These are phyloP conservation scores for Notodonta dromedarius DNA, from an alignment of 2,888 invertebrate genomes.

Conservation along the genomic window DNA sequence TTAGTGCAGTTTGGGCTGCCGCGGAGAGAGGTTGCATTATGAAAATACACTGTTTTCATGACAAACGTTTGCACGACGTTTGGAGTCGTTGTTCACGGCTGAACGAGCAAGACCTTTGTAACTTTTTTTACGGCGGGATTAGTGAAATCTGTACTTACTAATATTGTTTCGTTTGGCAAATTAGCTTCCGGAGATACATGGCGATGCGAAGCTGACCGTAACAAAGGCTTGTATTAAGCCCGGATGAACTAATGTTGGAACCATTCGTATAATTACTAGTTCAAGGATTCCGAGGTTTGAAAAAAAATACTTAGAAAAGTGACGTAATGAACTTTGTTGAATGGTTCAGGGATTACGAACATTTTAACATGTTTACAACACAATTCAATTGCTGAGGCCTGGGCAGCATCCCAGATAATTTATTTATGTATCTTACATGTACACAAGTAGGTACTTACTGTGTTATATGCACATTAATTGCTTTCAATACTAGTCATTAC, in stretches of 20 bases:
- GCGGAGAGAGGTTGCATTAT: conserved; percentile 40
- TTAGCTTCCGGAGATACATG: conserved; percentile 30
- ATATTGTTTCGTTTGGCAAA: conserved; percentile 31
- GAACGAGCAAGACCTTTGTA: conserved; percentile 39
- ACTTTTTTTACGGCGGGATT: conserved; percentile 34
- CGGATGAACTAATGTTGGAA: conserved; percentile 32
- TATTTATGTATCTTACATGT: neutral
- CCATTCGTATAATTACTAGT: conserved; percentile 31
- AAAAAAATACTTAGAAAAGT: conserved; percentile 17
- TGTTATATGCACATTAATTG: too few relatives aligned
- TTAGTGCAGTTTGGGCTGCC: conserved; percentile 42
- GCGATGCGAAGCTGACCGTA: conserved; percentile 24
- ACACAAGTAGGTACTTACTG: neutral
- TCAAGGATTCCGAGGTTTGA: conserved; percentile 37
- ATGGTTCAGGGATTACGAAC: conserved; percentile 27
- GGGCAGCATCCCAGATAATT: neutral
- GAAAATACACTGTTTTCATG: conserved; percentile 42
- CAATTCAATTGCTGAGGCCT: neutral
- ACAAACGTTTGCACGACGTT: conserved; percentile 35
- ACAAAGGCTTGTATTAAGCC: conserved; percentile 29
- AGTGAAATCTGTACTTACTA: conserved; percentile 47
- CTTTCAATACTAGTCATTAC: too few relatives aligned
- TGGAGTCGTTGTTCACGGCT: conserved; percentile 36
- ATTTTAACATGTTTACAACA: conserved; percentile 12
- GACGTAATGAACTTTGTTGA: conserved; percentile 17